Evolutionary conservation across 2,797 vertebrate species (phyloP), one percentile per base, ranked within the genome.

Genomic region (Peromyscus melanophrys): DNA sequence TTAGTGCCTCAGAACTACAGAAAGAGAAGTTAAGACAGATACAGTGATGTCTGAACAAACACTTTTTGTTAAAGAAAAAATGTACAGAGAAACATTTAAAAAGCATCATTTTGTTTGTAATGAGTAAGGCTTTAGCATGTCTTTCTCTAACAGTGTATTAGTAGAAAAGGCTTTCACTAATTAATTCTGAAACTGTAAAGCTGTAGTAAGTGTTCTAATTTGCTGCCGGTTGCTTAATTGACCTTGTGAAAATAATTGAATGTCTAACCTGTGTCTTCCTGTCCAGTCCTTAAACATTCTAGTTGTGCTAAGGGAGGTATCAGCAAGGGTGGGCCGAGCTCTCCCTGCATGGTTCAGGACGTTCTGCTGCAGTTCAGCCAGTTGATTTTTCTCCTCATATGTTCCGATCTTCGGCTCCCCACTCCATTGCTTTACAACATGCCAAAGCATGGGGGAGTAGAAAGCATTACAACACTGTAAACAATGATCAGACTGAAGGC

Each of bases 401-500:
- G 57, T 29, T 80, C 46, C 6, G 61, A 29, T 77, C n/a, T n/a
- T 19, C 14, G 27, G 9, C 34, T 61, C 37, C 34, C 61, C 4
- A 1, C 43, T 19, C 57, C 40, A 10, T 17, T 57, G 34, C 52
- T 92, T 91, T 93, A 69, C 65, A 94, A 21, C 57, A 43, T 90
- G 40, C 46, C 8, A 69, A 27, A 95, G 84, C 90, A 63, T 94
- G 43, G 29, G 81, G 69, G 87, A 84, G 67, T 49, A 73, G 73
- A 27, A 84, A 57, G 77, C 71, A 57, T 95, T 69, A 27, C 11
- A 52, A 52, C 80, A 67, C 75, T 90, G 77, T 71, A 57, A 76
- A 71, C 63, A 61, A 4, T 80, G 89, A 49, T 77, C 83, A 92
- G 63, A 92, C 87, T 65, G 76, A 92, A 96, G 55, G 57, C 12